These are phyloP conservation scores for Sinodicranocentrus sp. DNA, from an alignment of 2,888 invertebrate species.

Conservation along the genomic window DNA sequence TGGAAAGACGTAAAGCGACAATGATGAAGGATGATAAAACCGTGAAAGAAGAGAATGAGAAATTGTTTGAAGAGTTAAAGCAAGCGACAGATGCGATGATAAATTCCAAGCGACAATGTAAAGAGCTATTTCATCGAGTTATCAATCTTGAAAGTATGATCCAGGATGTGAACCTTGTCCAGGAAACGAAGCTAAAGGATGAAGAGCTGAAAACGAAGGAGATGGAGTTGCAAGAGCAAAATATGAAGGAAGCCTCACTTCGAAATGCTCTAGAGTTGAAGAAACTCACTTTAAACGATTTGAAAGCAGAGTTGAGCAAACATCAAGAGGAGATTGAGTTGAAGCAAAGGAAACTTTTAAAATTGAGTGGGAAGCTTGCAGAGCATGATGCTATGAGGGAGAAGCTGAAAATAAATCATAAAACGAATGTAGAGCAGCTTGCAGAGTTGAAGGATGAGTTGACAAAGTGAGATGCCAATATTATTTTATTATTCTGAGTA, in stretches of 20 bases:
- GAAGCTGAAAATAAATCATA: conserved; percentile 88
- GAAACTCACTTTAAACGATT: conserved; percentile 93
- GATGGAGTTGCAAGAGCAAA: conserved; percentile 93
- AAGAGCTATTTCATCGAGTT: conserved; percentile 87
- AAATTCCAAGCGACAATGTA: conserved; percentile 69
- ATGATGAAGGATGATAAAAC: conserved; percentile 78
- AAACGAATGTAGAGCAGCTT: conserved; percentile 22
- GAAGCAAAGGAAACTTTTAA: conserved; percentile 94
- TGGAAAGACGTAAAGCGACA: conserved; percentile 67
- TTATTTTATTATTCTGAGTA: too few species aligned
- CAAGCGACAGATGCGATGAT: conserved; percentile 48
- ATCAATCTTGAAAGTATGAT: conserved; percentile 93
- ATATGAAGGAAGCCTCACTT: conserved; percentile 89
- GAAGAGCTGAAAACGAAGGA: conserved; percentile 90
- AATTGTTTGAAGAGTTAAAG: conserved; percentile 30
- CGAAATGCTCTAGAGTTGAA: conserved; percentile 95
- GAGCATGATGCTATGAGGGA: conserved; percentile 94
- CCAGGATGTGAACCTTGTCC: conserved; percentile 51
- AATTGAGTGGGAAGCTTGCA: conserved; percentile 92
- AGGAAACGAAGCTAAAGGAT: conserved; percentile 91
- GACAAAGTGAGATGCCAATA: conserved; percentile 22
- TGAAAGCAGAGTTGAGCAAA: conserved; percentile 93
- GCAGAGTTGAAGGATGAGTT: conserved; percentile 9
- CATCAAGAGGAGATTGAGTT: conserved; percentile 98
- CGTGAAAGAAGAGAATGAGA: conserved; percentile 78